These are phyloP conservation scores for Lasioglossum oenotherae DNA, from an alignment of 2,888 invertebrate species.

Conservation along the genomic window DNA sequence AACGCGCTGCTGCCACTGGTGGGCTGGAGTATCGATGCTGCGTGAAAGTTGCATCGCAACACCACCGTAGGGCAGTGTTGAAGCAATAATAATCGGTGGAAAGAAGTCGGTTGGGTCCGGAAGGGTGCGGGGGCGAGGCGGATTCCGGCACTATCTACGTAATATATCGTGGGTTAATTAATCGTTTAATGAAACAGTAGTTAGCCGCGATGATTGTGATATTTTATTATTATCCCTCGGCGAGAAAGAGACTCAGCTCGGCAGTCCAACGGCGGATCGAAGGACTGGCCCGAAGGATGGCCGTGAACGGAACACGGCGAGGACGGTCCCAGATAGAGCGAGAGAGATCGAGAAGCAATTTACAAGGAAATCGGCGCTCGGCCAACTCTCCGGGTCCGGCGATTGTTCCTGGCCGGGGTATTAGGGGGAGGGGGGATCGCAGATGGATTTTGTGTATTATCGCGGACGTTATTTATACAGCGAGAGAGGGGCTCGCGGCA, in stretches of 20 bases:
- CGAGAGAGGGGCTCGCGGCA: neutral
- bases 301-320: slow-evolving; percentile 31
- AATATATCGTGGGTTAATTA: slow-evolving; percentile 82
- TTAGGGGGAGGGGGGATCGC: slow-evolving; percentile 39
- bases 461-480: slow-evolving; percentile 50
- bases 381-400: slow-evolving; percentile 50
- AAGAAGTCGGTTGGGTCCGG: slow-evolving; percentile 16
- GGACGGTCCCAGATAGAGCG: slow-evolving; percentile 34
- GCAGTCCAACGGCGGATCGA: slow-evolving; percentile 48
- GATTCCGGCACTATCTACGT: slow-evolving; percentile 76
- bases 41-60: slow-evolving; percentile 54
- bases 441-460: slow-evolving; percentile 67
- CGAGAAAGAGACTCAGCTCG: slow-evolving; percentile 43
- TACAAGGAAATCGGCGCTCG: slow-evolving; percentile 73
- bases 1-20: slow-evolving; percentile 18
- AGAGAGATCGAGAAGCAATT: slow-evolving; percentile 74
- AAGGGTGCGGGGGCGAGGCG: slow-evolving; percentile 35
- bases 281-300: slow-evolving; percentile 41
- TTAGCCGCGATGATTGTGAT: slow-evolving; percentile 83
- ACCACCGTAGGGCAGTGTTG: slow-evolving; percentile 49
- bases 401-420: slow-evolving; percentile 64
- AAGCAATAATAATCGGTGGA: slow-evolving; percentile 57
- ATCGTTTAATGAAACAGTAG: slow-evolving; percentile 83
- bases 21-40: slow-evolving; percentile 27
- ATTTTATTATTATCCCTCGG: slow-evolving; percentile 79